A percentile compares a stretch with the other conserved stretches of the same genome.
phyloP scores from a whole-genome alignment of 1,140 invertebrate genomes.

The Scylla paramamosain region DNA sequence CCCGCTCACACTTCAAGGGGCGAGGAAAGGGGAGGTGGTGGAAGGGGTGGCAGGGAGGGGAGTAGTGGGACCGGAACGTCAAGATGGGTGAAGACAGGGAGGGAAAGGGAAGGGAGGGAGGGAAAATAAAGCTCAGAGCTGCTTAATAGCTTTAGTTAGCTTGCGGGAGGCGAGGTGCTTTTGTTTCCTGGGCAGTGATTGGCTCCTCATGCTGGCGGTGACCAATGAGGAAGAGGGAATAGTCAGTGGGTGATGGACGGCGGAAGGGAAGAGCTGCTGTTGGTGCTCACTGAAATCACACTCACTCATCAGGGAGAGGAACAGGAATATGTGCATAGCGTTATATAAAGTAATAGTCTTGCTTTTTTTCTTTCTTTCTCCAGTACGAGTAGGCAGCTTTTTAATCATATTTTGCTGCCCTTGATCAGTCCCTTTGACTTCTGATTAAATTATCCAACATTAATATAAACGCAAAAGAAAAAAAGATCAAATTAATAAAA shows the following conservation, averaged over 20 bases:
- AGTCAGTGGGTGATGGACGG: background rate
- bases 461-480: no score
- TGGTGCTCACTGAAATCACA: no score
- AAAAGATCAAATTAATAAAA: no score
- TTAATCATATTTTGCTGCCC: no score
- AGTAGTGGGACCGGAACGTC: background rate
- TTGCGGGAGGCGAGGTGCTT: conserved; percentile 5
- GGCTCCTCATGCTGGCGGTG: background rate
- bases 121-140: conserved; percentile 1
- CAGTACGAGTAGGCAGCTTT: no score
- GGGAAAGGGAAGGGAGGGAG: background rate
- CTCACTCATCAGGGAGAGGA: no score
- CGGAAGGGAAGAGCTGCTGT: background rate
- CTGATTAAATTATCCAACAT: no score
- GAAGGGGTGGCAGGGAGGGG: background rate
- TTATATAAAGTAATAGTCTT: no score
- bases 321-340: no score
- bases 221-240: background rate
- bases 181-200: background rate
- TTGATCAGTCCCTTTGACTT: no score
- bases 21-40: background rate
- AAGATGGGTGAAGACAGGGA: background rate
- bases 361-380: no score
- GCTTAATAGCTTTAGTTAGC: conserved; percentile 5
- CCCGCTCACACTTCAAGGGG: background rate